Base-by-base conservation (phyloP, 2,888 invertebrate genomes). In the Conomelus anceps region DNA sequence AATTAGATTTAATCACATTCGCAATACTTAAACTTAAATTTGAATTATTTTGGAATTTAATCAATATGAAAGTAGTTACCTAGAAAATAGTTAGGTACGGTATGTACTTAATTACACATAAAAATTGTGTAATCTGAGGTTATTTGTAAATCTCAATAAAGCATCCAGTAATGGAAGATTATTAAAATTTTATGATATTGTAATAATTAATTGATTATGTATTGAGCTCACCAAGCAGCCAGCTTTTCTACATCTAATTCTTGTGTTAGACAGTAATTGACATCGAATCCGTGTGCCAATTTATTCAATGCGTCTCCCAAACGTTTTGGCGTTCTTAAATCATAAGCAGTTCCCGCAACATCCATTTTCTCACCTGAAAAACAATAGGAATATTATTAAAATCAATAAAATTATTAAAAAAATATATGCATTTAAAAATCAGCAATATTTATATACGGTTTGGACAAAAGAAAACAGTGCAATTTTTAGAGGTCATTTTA, bases 261-360 rank as follows among this genome's bases (percentile, higher is more conserved):
- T 98, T 23, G 86, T 23, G 24, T 90, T 17, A 90, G 84, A 84
- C 89, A 89, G 88, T 88, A 90, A 86, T 90, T 90, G 0, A 90
- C 89, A 86, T 90, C 90, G 92, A 95, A 98, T 0, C 98, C 98
- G 24, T 95, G 95, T 24, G 94, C 94, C 0, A 96, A 95, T 89
- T 97, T 94, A 26, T 95, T 93, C 84, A 98, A 94, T 91, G 96
- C 95, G 24, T 95, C 94, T 1, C 95, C 95, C 20, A 98, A 93
- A 23, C 94, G 92, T 88, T 95, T 95, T 0, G 96, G 95, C 0
- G 95, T 94, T 91, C 96, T 94, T 85, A 98, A 94, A 93, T 98
- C 98, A 92, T 96, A 97, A 0, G 95, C 92, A 0, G 96, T 96
- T 0, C 95, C 95, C 0, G 95, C 95, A 0, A 98, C 97, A 0